Conservation (phyloP, 1,140 invertebrate species). For the Lanistes nyassanus region DNA sequence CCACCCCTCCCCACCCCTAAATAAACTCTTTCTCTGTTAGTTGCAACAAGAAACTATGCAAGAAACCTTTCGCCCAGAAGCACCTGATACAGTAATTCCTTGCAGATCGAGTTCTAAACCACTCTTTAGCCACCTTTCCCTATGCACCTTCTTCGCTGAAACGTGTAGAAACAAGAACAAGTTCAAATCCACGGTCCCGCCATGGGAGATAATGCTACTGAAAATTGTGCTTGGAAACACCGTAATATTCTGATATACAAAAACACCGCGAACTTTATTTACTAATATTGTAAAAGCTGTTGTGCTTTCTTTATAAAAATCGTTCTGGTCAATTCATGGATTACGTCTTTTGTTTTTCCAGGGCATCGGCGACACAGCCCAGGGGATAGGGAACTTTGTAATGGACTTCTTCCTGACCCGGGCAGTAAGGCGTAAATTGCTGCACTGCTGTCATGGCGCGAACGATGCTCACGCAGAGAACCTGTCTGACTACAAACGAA, state of each 20-base stretch:
- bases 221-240: background rate
- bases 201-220: no score
- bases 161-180: no score
- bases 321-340: background rate
- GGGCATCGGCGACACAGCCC: constrained; percentile 58
- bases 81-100: no score
- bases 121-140: no score
- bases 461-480: background rate
- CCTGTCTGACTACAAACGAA: no score
- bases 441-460: background rate
- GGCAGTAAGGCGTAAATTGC: constrained; percentile 27
- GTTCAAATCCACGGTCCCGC: no score
- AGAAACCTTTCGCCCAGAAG: no score
- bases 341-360: constrained; percentile 27
- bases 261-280: background rate
- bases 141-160: no score
- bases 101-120: no score
- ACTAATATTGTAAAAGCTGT: background rate
- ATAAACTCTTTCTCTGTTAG: no score
- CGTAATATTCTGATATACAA: background rate
- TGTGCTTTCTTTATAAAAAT: background rate
- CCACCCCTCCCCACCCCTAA: no score
- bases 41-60: no score
- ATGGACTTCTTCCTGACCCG: constrained; percentile 48
- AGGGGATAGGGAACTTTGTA: constrained; percentile 57